phyloP scores from a whole-genome alignment of 2,113 vertebrate species.

The Salvelinus sp. region DNA sequence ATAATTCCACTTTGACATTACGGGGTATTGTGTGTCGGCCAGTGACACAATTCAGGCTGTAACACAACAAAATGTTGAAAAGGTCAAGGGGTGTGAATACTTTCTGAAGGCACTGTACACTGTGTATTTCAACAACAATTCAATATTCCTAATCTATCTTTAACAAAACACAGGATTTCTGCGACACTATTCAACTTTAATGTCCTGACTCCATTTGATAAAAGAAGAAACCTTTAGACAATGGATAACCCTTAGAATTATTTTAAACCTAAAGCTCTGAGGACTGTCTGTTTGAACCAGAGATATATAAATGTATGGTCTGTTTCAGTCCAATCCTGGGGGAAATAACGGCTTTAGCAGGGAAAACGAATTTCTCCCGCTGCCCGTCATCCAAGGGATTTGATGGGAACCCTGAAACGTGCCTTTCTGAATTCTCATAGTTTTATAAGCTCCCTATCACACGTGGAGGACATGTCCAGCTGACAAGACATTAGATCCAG shows the following conservation, averaged over 20 bases:
- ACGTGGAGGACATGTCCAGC: neutral
- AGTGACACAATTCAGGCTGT: too few relatives aligned
- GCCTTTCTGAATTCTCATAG: neutral
- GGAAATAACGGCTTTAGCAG: constrained; percentile 9
- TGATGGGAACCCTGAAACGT: neutral
- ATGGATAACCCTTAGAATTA: neutral
- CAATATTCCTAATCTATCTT: constrained; percentile 15
- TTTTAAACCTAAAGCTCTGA: neutral
- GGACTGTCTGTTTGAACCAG: neutral
- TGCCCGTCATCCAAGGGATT: neutral
- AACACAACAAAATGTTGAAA: too few relatives aligned
- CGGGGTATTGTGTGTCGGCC: too few relatives aligned
- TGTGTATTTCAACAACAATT: neutral
- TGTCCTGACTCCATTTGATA: too few relatives aligned
- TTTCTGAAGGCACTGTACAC: neutral
- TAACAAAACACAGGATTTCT: constrained; percentile 3
- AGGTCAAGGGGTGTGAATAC: too few relatives aligned
- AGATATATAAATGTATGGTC: neutral
- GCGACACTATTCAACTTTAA: constrained; percentile 5
- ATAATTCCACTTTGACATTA: too few relatives aligned
- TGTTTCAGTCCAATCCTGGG: neutral
- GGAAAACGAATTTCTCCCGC: neutral
- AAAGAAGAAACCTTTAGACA: neutral
- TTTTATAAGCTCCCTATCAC: neutral
- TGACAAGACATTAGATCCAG: neutral